Percentiles rank a stretch among this genome's conserved stretches.
Conservation (phyloP, 2,113 vertebrate genomes). For the Pseudorectes ferrugineus region DNA sequence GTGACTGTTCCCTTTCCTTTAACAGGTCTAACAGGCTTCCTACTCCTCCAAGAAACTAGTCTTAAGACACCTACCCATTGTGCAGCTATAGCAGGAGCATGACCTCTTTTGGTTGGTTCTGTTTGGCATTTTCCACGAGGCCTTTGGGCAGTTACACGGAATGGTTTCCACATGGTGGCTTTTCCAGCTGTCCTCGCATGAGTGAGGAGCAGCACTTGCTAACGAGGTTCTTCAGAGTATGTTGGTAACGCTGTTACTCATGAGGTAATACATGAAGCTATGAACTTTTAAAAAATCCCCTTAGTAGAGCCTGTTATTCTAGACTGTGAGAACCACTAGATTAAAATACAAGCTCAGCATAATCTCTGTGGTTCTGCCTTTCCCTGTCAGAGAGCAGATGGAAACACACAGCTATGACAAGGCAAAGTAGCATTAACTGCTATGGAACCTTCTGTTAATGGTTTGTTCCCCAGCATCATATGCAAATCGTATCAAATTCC, state of each 20-base stretch:
- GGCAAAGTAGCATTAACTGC: not conserved
- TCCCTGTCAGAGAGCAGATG: not conserved
- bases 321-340: not conserved
- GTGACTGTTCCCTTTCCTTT: not conserved
- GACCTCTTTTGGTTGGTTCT: not conserved
- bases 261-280: not conserved
- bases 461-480: not conserved
- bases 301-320: not conserved
- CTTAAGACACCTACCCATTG: not conserved
- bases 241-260: not conserved
- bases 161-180: not conserved
- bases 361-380: not conserved
- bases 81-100: not conserved
- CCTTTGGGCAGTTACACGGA: not conserved
- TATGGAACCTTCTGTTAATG: not conserved
- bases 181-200: accelerated
- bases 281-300: not conserved
- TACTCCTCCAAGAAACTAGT: not conserved
- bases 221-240: not conserved
- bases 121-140: not conserved
- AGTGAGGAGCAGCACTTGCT: not conserved
- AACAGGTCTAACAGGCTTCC: not conserved
- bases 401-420: not conserved
- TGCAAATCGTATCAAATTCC: not conserved
- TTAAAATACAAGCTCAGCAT: not conserved